Percentiles rank a stretch among this genome's conserved stretches.
phyloP scores from a whole-genome alignment of 2,888 invertebrate genomes.

The Clusia tigrina region DNA sequence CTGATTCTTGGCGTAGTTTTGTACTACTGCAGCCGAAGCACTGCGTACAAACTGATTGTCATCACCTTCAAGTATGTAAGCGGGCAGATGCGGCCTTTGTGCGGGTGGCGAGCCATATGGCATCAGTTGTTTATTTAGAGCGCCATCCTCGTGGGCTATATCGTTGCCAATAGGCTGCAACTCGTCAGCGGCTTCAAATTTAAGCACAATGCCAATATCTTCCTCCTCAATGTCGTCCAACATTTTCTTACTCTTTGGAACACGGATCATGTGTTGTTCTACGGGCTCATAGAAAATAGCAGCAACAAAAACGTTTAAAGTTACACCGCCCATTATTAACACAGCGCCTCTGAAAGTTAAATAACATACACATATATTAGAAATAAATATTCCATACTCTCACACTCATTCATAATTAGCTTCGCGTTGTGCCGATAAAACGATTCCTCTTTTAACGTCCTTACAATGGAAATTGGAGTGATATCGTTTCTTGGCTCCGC shows the following conservation, averaged over 20 bases:
- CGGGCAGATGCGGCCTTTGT: slow-evolving; percentile 43
- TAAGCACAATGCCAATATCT: slow-evolving; percentile 61
- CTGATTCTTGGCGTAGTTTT: slow-evolving; percentile 65
- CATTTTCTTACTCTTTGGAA: slow-evolving; percentile 62
- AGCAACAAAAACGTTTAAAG: slow-evolving; percentile 84
- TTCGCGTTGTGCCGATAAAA: no score
- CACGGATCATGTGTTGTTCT: slow-evolving; percentile 78
- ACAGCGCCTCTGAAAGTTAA: slow-evolving; percentile 74
- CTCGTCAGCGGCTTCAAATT: slow-evolving; percentile 59
- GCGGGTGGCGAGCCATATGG: slow-evolving; percentile 47
- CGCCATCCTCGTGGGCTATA: slow-evolving; percentile 10
- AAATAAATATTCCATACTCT: no score
- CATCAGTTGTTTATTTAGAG: slow-evolving; percentile 38
- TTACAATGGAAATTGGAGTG: no score
- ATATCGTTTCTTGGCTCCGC: no score
- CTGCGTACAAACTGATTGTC: slow-evolving; percentile 70
- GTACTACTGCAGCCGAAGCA: slow-evolving; percentile 76
- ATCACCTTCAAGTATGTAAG: slow-evolving; percentile 45
- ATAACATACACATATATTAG: no score
- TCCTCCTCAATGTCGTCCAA: slow-evolving; percentile 63
- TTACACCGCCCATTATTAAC: slow-evolving; percentile 81
- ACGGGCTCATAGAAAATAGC: slow-evolving; percentile 86
- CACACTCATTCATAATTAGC: no score
- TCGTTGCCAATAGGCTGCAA: slow-evolving; percentile 25
- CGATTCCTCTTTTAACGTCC: no score